phyloP scores from a whole-genome alignment of 2,797 vertebrate genomes.

The Oreortyx pictus region DNA sequence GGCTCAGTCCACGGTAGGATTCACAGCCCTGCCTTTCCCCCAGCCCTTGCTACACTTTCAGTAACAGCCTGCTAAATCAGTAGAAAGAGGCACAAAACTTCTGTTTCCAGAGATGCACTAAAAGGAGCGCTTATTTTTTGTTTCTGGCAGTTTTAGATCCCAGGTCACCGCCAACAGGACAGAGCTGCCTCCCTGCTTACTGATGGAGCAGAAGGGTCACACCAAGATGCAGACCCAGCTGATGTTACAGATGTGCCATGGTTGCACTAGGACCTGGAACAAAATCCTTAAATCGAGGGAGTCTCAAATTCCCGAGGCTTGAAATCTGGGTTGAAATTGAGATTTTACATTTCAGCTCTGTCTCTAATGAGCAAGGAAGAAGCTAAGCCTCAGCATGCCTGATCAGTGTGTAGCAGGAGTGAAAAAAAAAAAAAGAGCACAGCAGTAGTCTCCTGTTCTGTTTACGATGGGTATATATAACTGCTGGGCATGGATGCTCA shows the following conservation, averaged over 20 bases:
- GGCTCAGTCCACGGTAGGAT: neutral
- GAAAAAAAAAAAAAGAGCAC: neutral
- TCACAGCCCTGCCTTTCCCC: neutral
- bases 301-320: neutral
- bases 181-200: neutral
- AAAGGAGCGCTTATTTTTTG: neutral
- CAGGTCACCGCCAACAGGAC: neutral
- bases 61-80: neutral
- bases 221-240: neutral
- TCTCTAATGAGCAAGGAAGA: neutral
- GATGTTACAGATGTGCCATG: neutral
- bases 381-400: neutral
- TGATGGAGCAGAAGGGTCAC: neutral
- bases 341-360: conserved; percentile 15
- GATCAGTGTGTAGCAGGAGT: neutral
- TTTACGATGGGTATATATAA: neutral
- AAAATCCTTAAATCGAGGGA: neutral
- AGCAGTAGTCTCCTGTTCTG: neutral
- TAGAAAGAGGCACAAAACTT: neutral
- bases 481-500: fast-evolving
- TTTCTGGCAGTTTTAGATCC: neutral
- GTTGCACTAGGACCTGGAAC: neutral
- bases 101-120: neutral
- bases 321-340: conserved; percentile 16
- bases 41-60: neutral